Evolutionary conservation across 1,140 invertebrate genomes (phyloP), one percentile per base, ranked within the genome.

Genomic region (Zaprionus vittiger): DNA sequence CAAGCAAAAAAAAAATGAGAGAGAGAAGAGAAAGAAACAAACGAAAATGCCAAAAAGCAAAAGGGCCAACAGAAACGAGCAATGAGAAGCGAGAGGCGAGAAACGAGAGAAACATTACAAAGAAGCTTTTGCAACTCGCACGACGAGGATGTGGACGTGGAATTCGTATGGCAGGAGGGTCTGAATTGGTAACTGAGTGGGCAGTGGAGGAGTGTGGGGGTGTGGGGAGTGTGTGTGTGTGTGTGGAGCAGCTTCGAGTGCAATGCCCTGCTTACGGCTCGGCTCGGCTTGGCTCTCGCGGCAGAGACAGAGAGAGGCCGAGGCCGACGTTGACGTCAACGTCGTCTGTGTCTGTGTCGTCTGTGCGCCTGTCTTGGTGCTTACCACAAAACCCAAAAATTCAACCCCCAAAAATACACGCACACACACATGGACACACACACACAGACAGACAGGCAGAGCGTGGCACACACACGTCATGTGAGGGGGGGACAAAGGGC

Each of bases 231-330:
- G 52, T 22, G 37, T 41, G 52, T 34, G 49, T 56, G 37, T 41
- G 52, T 34, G 49, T 56, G 37, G 59, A 62, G 54, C 41, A 59
- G 76, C 66, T 65, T 34, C 55, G 89, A 89, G 89, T 91, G 89
- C 89, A 91, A 91, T 91, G 89, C 89, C 89, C 89, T 91, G 83
- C 83, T 91, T 89, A 90, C 80, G 74, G 41, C 41, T 47, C 41
- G 41, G 41, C 41, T 47, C 41, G 41, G 7, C 41, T 17, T n/a
- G 41, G 64, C 67, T 37, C 70, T 73, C 65, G 65, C 73, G 67
- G 26, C 26, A 64, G 22, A 44, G 38, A 61, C 64, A 69, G 31
- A 67, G 14, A 31, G 12, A 44, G n/a, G 47, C 49, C 14, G 17
- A 60, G 22, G 22, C 31, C 56, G 34, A 52, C 28, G 11, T 38